Evolutionary conservation across 2,113 vertebrate species (phyloP).

Genomic region (Hystrix cristata): DNA sequence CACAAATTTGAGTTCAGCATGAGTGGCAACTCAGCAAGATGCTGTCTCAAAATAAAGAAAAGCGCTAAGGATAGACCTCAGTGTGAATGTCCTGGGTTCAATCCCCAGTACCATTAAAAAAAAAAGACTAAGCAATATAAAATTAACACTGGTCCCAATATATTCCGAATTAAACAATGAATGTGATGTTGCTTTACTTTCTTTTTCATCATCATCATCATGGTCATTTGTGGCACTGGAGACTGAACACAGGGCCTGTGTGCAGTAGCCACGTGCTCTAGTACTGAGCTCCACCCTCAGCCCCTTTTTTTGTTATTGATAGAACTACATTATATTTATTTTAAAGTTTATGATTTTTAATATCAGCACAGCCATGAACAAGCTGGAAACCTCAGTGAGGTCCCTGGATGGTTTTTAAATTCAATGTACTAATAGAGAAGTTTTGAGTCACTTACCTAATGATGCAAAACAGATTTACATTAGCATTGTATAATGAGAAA

Average conservation of each 20-base stretch:
- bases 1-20: neutral
- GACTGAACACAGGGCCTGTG: neutral
- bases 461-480: constrained; percentile 87
- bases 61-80: neutral
- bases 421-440: constrained; percentile 13
- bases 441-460: constrained; percentile 84
- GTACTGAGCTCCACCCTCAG: neutral
- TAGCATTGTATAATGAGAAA: constrained; percentile 88
- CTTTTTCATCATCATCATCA: neutral
- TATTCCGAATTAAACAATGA: constrained; percentile 16
- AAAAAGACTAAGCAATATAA: constrained; percentile 32
- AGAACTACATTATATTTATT: constrained; percentile 41
- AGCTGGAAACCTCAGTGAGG: constrained; percentile 11
- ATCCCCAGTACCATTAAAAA: neutral
- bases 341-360: constrained; percentile 55
- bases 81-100: neutral
- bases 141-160: constrained; percentile 53
- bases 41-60: neutral
- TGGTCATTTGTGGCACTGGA: neutral
- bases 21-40: neutral
- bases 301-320: constrained; percentile 32
- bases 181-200: neutral
- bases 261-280: neutral
- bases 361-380: constrained; percentile 10
- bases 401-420: neutral